These are phyloP conservation scores for Erebia palarica DNA, from an alignment of 2,888 invertebrate genomes.

Conservation along the genomic window DNA sequence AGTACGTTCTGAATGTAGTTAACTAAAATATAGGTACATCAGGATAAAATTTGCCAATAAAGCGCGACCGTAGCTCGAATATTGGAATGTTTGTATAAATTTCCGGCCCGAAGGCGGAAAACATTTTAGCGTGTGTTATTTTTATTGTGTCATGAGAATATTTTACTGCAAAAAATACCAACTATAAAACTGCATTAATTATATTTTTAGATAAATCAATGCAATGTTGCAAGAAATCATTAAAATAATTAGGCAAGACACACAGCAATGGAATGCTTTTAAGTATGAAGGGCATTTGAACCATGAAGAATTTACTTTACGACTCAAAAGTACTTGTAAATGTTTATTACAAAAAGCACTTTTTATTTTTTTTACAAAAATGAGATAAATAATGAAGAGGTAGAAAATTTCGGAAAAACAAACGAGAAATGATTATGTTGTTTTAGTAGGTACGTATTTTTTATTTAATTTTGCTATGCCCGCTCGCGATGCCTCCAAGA, in stretches of 20 bases:
- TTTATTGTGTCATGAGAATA: constrained; percentile 12
- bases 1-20: constrained; percentile 16
- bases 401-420: background rate
- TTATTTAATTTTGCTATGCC: constrained; percentile 16
- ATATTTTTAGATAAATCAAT: background rate
- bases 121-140: constrained; percentile 25
- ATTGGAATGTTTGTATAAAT: constrained; percentile 29
- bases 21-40: constrained; percentile 20
- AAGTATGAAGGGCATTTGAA: too few species aligned
- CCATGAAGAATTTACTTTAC: too few species aligned
- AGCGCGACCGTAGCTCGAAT: constrained; percentile 27
- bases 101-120: constrained; percentile 28
- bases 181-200: constrained; percentile 6
- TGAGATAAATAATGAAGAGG: too few species aligned
- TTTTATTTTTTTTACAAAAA: too few species aligned
- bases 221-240: background rate
- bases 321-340: too few species aligned
- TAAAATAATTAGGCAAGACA: too few species aligned
- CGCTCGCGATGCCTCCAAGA: constrained; percentile 18
- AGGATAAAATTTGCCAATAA: constrained; percentile 28
- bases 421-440: background rate
- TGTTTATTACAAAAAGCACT: too few species aligned
- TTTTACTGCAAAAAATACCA: constrained; percentile 10
- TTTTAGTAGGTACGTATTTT: constrained; percentile 3
- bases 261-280: too few species aligned